Evolutionary conservation across 2,113 vertebrate genomes (phyloP), one percentile per base, ranked within the genome.

Genomic region (Neodontobutis hainanensis): DNA sequence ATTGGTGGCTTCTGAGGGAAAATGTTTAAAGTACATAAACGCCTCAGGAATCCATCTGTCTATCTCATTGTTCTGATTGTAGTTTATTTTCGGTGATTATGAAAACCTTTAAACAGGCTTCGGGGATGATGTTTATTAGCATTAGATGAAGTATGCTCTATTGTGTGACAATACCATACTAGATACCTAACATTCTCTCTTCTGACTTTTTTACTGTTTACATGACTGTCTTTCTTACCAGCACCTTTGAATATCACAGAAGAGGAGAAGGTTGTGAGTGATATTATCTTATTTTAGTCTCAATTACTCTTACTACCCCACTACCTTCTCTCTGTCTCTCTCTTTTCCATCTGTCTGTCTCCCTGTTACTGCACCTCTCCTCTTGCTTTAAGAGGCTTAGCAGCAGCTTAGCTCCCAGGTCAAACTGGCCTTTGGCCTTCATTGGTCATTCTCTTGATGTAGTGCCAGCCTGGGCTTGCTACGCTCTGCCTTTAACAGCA

Each of bases 401-500:
- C 91, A 91, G 92, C 83, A 90, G 92, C 94, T 94, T 94, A 93
- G 92, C 92, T 90, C 92, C 90, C 86, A 92, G 95, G 94, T 97
- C 95, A 96, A 94, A 91, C 94, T 91, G 92, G 85, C 92, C 93
- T 93, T 94, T 95, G 94, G 91, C 92, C 93, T 94, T 95, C 94
- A 95, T 94, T 92, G 93, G 94, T 95, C 93, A 93, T 92, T 73
- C 93, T 94, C 97, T 97, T 98, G 95, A 97, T 98, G 95, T 95
- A 84, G 73, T 85, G 94, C 94, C 94, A 94, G 91, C 86, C 90
- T 92, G 86, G 88, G 90, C 87, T 44, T 73, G 92, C 91, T 93
- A 91, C 78, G 90, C 88, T 94, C 69, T 85, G 92, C 90, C 91
- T 91, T 65, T 93, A 93, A 92, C 91, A 81, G 80, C 84, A 90